Conservation (phyloP, 2,888 invertebrate genomes). For the Drosophila leonis region DNA sequence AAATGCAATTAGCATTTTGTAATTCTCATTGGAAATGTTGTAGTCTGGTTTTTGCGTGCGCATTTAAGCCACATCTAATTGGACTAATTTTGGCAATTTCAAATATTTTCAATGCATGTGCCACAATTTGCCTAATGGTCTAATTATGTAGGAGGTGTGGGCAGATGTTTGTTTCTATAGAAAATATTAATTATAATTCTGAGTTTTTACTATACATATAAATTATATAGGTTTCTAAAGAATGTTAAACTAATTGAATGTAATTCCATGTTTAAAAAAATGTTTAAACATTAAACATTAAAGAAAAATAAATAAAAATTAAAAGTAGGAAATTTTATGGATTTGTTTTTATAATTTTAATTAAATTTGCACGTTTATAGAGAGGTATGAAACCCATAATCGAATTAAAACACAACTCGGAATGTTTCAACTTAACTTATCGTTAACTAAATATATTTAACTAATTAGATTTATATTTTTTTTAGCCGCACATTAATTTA, state of each 20-base stretch:
- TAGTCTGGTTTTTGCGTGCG: conserved; percentile 30
- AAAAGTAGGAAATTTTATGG: not conserved
- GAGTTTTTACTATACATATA: not conserved
- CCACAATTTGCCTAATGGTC: conserved; percentile 5
- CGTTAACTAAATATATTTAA: not conserved
- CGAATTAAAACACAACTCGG: not conserved
- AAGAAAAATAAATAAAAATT: not conserved
- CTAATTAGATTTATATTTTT: conserved; percentile 6
- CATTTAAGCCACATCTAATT: conserved; percentile 55
- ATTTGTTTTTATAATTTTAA: not conserved
- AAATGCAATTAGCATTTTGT: conserved; percentile 69
- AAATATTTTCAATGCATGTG: conserved; percentile 16
- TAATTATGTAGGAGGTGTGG: not conserved
- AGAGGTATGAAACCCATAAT: not conserved
- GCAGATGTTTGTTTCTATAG: not conserved
- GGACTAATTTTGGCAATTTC: conserved; percentile 25
- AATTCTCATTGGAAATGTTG: conserved; percentile 56
- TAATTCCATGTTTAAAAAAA: not conserved
- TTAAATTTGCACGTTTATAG: not conserved
- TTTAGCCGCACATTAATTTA: conserved; percentile 11
- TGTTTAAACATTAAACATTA: not conserved
- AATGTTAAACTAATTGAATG: not conserved
- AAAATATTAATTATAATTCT: conserved; percentile 1
- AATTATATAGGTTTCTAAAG: not conserved
- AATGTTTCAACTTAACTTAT: not conserved